Evolutionary conservation across 2,113 vertebrate species (phyloP).

Genomic region (Bettongia penicillata): DNA sequence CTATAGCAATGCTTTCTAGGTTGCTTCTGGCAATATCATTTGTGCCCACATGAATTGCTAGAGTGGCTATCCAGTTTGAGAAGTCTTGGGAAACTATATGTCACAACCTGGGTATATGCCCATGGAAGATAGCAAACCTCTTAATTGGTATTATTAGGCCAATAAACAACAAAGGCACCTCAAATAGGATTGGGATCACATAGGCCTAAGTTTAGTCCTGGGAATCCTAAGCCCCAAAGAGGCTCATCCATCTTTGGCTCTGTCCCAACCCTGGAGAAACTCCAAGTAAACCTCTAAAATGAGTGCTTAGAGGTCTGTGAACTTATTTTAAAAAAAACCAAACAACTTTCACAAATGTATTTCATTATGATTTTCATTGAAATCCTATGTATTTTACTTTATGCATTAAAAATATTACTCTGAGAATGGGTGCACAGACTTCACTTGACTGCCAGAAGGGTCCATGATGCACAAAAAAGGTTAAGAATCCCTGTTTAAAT

Average conservation of each 20-base stretch:
- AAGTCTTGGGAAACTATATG: background rate
- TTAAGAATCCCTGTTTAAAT: background rate
- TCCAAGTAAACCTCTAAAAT: background rate
- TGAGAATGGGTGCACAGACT: background rate
- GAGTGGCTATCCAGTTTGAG: background rate
- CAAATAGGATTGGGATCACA: background rate
- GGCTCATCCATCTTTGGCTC: background rate
- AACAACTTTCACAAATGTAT: background rate
- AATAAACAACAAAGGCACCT: background rate
- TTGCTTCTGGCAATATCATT: background rate
- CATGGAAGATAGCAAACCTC: background rate
- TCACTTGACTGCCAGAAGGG: background rate
- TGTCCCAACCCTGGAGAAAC: background rate
- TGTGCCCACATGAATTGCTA: background rate
- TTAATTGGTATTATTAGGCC: background rate
- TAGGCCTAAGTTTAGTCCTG: background rate
- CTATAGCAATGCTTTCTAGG: background rate
- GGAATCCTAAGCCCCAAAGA: background rate
- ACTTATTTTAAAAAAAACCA: background rate
- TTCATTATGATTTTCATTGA: background rate
- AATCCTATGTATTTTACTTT: background rate
- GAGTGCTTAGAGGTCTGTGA: background rate
- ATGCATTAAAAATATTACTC: background rate
- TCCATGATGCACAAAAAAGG: background rate
- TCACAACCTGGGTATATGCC: background rate